Evolutionary conservation across 2,113 vertebrate genomes (phyloP), one percentile per base, ranked within the genome.

Genomic region (Neofelis nebulosa): DNA sequence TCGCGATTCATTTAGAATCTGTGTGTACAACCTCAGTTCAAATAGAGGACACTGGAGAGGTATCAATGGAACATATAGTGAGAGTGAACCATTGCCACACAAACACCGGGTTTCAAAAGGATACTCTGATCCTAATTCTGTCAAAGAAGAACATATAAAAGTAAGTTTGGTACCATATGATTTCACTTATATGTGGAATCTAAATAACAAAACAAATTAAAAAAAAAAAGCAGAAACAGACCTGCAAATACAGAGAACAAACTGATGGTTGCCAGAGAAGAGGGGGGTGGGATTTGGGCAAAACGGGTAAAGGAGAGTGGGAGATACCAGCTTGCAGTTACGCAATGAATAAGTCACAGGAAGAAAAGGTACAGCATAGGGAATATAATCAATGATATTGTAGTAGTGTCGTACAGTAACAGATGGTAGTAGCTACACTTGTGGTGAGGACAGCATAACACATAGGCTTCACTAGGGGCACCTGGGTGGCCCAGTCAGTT

Each of bases 1-100:
- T 96, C 65, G 25, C 94, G 19, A 93, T 96, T 79, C 57, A 78
- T 94, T 96, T 96, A 73, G 50, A 88, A 95, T 94, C 27, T 79
- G 41, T 69, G 57, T 86, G n/a, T 18, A 55, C n/a, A 80, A 45
- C 10, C 3, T 74, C 36, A 48, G 89, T 97, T 98, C 92, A 96
- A 94, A 45, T 19, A 96, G 63, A 89, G 92, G 94, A 84, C 78
- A 95, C 16, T 41, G 45, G 48, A 38, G 68, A 89, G 36, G 27
- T 25, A 95, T 88, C 48, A 91, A 36, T 4, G 89, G 41, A 89
- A 94, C 9, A 57, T 52, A 90, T 52, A 91, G 65, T 36, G 33
- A 90, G 45, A 68, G 13, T 76, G 19, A 95, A 6, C 18, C 63
- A 4, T 78, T 94, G 38, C 41, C 76, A 68, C 38, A 61, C 81